Evolutionary conservation across 2,888 invertebrate species (phyloP).

Genomic region (Sepioteuthis lessoniana): DNA sequence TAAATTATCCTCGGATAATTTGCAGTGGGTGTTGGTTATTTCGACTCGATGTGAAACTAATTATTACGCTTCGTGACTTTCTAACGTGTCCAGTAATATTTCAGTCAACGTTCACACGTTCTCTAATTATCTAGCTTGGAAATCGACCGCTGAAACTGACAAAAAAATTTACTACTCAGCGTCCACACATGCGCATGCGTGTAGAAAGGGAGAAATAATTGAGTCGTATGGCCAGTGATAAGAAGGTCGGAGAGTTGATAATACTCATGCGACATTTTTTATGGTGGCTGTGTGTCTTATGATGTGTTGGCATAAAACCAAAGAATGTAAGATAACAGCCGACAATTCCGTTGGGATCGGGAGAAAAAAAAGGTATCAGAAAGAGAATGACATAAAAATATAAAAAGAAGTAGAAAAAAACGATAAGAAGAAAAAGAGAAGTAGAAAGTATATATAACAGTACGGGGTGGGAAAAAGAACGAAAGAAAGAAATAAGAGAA

Average conservation of each 20-base stretch:
- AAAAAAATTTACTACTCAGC: not conserved
- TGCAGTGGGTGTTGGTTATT: not conserved
- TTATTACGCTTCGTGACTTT: not conserved
- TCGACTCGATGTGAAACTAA: not conserved
- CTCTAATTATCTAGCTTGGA: not conserved
- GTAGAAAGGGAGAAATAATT: not conserved
- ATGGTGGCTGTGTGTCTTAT: not conserved
- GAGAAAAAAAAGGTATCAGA: not conserved
- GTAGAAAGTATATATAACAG: not conserved
- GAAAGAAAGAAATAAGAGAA: not conserved
- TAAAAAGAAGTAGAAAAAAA: not conserved
- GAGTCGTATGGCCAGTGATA: slow-evolving; percentile 23
- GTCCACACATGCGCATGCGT: not conserved
- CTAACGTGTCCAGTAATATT: not conserved
- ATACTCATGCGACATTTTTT: not conserved
- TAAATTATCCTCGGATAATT: no score
- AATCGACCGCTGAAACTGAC: not conserved
- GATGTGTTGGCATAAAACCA: not conserved
- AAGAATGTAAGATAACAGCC: not conserved
- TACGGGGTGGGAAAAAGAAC: not conserved
- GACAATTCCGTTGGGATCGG: not conserved
- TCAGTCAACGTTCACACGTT: not conserved
- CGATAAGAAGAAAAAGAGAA: not conserved
- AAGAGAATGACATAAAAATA: not conserved
- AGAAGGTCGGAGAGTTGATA: not conserved